phyloP scores from a whole-genome alignment of 2,797 vertebrate genomes.

The Silurus aristotelis region DNA sequence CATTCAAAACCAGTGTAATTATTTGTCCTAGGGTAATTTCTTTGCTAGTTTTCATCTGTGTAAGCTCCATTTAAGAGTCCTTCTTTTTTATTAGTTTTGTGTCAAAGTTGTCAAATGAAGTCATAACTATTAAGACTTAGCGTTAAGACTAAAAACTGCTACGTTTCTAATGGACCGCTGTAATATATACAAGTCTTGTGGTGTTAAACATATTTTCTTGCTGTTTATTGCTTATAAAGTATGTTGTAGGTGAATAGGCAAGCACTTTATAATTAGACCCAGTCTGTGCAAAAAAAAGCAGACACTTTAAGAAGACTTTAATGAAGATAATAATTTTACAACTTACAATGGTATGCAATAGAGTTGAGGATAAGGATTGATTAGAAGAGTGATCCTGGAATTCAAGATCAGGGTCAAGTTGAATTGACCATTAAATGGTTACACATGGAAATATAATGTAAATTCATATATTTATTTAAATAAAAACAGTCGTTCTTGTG shows the following conservation, averaged over 20 bases:
- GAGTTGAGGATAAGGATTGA: slow-evolving; percentile 4
- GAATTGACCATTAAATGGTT: slow-evolving; percentile 50
- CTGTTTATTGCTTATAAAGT: slow-evolving; percentile 22
- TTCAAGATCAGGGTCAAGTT: slow-evolving; percentile 17
- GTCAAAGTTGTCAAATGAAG: slow-evolving; percentile 20
- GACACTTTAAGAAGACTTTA: slow-evolving; percentile 33
- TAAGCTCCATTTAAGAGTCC: not conserved
- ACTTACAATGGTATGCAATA: slow-evolving; percentile 9
- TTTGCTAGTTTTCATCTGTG: not conserved
- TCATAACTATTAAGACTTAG: not conserved
- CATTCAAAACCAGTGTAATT: not conserved
- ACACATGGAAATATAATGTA: slow-evolving; percentile 51
- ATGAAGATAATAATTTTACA: slow-evolving; percentile 11
- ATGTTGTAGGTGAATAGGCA: slow-evolving; percentile 36
- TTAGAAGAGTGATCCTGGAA: slow-evolving; percentile 11
- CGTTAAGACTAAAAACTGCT: slow-evolving; percentile 20
- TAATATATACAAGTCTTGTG: slow-evolving; percentile 25
- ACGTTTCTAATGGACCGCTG: not conserved
- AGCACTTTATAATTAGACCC: slow-evolving; percentile 52
- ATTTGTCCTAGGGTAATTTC: not conserved
- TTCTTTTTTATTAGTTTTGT: not conserved
- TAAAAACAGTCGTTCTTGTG: slow-evolving; percentile 59
- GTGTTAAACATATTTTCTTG: slow-evolving; percentile 8
- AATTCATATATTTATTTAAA: slow-evolving; percentile 58
- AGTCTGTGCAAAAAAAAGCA: slow-evolving; percentile 30